These are phyloP conservation scores for Malthinus flaveolus DNA, from an alignment of 2,888 invertebrate species.

Conservation along the genomic window DNA sequence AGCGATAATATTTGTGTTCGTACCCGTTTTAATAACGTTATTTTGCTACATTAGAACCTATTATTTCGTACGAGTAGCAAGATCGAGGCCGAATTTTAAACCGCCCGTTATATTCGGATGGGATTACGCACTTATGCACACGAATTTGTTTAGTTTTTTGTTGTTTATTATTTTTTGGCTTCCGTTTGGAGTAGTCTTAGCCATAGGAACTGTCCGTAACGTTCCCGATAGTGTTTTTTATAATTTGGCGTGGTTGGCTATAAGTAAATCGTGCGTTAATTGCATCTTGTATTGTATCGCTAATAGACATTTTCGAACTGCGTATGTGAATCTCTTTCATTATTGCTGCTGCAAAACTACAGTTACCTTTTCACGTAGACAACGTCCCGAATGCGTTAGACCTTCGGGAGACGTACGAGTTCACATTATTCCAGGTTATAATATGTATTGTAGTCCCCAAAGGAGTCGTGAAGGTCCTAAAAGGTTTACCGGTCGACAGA, in stretches of 20 bases:
- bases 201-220: conserved; percentile 58
- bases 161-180: conserved; percentile 68
- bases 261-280: conserved; percentile 70
- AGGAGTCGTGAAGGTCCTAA: conserved; percentile 52
- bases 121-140: conserved; percentile 64
- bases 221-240: conserved; percentile 63
- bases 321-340: conserved; percentile 74
- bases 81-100: conserved; percentile 62
- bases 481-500: conserved; percentile 51
- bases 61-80: conserved; percentile 57
- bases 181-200: conserved; percentile 67
- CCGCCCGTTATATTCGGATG: conserved; percentile 64
- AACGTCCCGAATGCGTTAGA: conserved; percentile 55
- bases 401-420: conserved; percentile 69
- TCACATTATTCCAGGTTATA: conserved; percentile 73
- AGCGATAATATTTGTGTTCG: conserved; percentile 60
- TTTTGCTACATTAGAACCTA: conserved; percentile 59
- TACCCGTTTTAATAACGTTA: conserved; percentile 63
- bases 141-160: conserved; percentile 68
- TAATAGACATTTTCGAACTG: conserved; percentile 70
- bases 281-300: conserved; percentile 67
- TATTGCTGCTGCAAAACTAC: conserved; percentile 82
- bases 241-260: conserved; percentile 69
- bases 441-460: conserved; percentile 68
- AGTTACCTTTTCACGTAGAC: conserved; percentile 66